A percentile compares a stretch with the other conserved stretches of the same genome.
Evolutionary conservation across 1,140 invertebrate genomes (phyloP).

Genomic region (Phenacoccus solenopsis): DNA sequence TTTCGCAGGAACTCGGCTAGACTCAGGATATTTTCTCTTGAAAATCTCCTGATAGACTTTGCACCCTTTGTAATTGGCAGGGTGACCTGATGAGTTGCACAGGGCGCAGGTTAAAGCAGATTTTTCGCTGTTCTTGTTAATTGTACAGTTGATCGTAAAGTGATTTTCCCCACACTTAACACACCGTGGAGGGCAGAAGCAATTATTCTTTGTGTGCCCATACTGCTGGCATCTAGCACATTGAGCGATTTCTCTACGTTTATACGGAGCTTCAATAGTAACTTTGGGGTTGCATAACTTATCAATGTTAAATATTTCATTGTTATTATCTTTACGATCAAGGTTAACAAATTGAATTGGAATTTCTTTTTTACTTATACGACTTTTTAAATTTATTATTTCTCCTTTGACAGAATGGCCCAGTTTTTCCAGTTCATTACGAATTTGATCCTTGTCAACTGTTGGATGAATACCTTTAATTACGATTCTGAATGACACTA

Average conservation of each 20-base stretch:
- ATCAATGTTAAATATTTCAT: slow-evolving; percentile 30
- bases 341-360: slow-evolving; percentile 31
- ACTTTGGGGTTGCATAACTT: slow-evolving; percentile 26
- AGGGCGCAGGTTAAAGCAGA: too few relatives aligned
- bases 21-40: not conserved
- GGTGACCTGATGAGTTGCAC: not conserved
- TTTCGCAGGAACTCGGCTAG: not conserved
- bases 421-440: not conserved
- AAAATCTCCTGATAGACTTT: not conserved
- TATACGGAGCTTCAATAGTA: slow-evolving; percentile 28
- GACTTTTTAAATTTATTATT: slow-evolving; percentile 22
- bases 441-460: slow-evolving; percentile 8
- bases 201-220: slow-evolving; percentile 30
- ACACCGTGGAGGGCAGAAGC: slow-evolving; percentile 27
- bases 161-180: slow-evolving; percentile 33
- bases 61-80: not conserved
- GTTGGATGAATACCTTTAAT: slow-evolving; percentile 18
- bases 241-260: slow-evolving; percentile 29
- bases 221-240: slow-evolving; percentile 21
- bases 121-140: too few relatives aligned
- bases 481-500: slow-evolving; percentile 15
- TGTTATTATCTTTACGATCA: slow-evolving; percentile 30
- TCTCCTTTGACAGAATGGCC: not conserved
- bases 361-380: slow-evolving; percentile 27
- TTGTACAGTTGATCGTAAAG: slow-evolving; percentile 12